Evolutionary conservation across 2,888 invertebrate species (phyloP).

Genomic region (Limnephilus rhombicus): DNA sequence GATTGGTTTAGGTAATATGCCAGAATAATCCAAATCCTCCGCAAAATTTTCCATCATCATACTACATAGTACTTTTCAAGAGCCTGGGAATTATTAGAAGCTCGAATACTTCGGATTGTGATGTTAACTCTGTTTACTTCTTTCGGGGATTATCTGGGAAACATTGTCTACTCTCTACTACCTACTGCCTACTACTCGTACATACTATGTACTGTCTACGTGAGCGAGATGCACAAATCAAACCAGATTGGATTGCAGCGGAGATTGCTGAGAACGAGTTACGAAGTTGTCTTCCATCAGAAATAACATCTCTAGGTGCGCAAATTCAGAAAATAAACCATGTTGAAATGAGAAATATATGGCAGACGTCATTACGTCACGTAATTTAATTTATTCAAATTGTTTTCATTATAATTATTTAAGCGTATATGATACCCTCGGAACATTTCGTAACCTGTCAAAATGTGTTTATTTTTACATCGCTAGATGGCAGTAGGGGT

Average conservation of each 20-base stretch:
- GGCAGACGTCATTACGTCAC: background rate
- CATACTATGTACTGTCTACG: background rate
- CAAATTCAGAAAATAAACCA: background rate
- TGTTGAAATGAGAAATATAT: background rate
- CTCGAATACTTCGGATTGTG: background rate
- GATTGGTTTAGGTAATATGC: background rate
- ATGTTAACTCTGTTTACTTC: background rate
- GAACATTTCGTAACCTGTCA: too few relatives aligned
- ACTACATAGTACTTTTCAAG: background rate
- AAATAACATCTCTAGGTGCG: background rate
- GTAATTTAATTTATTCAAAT: too few relatives aligned
- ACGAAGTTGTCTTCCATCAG: background rate
- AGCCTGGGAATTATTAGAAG: background rate
- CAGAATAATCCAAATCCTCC: background rate
- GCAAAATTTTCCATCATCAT: background rate
- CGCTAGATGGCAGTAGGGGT: too few relatives aligned
- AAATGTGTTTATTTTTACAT: too few relatives aligned
- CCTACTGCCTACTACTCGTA: background rate
- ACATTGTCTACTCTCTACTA: background rate
- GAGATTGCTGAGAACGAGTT: background rate
- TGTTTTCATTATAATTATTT: too few relatives aligned
- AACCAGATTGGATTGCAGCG: background rate
- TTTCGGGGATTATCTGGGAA: constrained; percentile 27
- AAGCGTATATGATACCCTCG: too few relatives aligned
- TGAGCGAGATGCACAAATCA: background rate